Conservation (phyloP, 1,140 invertebrate genomes). For the Mercenaria mercenaria region DNA sequence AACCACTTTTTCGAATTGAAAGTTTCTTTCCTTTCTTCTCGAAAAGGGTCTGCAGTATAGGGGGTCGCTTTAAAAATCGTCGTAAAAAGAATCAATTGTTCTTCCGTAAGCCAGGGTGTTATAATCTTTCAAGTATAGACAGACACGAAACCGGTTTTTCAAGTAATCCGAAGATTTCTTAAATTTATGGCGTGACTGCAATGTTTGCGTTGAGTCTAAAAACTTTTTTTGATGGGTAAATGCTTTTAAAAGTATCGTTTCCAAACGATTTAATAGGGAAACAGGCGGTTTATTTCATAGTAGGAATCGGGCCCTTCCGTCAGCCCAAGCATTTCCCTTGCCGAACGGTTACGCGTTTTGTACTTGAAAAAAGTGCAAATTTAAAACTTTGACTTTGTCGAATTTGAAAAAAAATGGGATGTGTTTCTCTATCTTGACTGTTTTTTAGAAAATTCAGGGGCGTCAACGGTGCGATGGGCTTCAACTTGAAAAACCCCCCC, state of each 20-base stretch:
- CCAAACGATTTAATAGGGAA: background rate
- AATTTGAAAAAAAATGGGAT: background rate
- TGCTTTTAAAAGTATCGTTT: background rate
- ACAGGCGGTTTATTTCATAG: background rate
- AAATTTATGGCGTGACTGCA: background rate
- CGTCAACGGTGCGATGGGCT: too few relatives aligned
- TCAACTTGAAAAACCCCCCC: too few relatives aligned
- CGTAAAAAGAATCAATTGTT: background rate
- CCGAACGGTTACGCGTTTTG: constrained; percentile 5
- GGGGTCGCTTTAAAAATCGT: background rate
- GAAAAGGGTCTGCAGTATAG: background rate
- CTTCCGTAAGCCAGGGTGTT: background rate
- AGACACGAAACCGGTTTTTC: constrained; percentile 1
- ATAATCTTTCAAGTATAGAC: constrained; percentile 8
- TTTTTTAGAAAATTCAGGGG: too few relatives aligned
- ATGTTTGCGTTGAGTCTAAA: background rate
- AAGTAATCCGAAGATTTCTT: background rate
- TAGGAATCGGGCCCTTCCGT: background rate
- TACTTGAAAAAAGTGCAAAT: background rate
- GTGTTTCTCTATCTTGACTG: too few relatives aligned
- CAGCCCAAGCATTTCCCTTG: background rate
- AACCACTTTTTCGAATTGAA: background rate
- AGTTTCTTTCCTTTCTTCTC: constrained; percentile 2
- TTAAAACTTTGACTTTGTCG: background rate
- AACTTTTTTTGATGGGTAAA: background rate